A percentile compares a stretch with the other conserved stretches of the same genome.
These are phyloP conservation scores for Helogale parvula DNA, from an alignment of 2,113 vertebrate genomes.

Conservation along the genomic window DNA sequence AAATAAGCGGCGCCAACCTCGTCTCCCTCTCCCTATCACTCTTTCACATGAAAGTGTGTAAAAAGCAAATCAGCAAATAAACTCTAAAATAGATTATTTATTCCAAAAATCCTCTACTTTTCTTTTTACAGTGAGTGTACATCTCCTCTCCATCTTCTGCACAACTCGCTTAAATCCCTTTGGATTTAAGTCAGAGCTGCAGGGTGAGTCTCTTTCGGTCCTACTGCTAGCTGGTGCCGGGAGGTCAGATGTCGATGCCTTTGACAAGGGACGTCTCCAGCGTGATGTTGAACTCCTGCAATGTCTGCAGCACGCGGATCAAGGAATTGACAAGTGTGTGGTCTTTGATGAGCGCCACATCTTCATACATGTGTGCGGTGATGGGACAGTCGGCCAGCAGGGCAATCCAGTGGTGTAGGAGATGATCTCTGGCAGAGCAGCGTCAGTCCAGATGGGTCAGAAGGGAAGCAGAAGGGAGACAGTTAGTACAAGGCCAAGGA, in stretches of 20 bases:
- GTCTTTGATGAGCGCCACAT: conserved; percentile 95
- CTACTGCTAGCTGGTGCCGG: conserved; percentile 38
- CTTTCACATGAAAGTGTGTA: conserved; percentile 91
- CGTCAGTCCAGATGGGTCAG: background rate
- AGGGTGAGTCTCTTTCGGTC: conserved; percentile 29
- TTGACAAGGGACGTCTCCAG: conserved; percentile 98
- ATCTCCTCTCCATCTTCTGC: conserved; percentile 83
- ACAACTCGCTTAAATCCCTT: conserved; percentile 77
- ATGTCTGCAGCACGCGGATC: conserved; percentile 97
- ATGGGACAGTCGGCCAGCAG: conserved; percentile 97
- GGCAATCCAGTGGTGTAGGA: conserved; percentile 98
- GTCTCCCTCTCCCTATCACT: conserved; percentile 82
- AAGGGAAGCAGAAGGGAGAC: conserved; percentile 35
- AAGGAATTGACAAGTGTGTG: conserved; percentile 97
- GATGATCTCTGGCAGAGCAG: conserved; percentile 91
- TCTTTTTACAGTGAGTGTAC: conserved; percentile 87
- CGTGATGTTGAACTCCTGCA: conserved; percentile 99
- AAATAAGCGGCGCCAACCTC: conserved; percentile 93
- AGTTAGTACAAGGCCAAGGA: background rate
- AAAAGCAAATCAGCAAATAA: conserved; percentile 91
- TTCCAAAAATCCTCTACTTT: conserved; percentile 85
- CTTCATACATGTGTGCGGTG: conserved; percentile 98
- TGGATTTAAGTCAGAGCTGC: conserved; percentile 75
- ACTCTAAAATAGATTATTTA: conserved; percentile 91
- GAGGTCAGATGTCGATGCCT: conserved; percentile 94